These are phyloP conservation scores for Aphodius granarius DNA, from an alignment of 2,888 invertebrate genomes.

Conservation along the genomic window DNA sequence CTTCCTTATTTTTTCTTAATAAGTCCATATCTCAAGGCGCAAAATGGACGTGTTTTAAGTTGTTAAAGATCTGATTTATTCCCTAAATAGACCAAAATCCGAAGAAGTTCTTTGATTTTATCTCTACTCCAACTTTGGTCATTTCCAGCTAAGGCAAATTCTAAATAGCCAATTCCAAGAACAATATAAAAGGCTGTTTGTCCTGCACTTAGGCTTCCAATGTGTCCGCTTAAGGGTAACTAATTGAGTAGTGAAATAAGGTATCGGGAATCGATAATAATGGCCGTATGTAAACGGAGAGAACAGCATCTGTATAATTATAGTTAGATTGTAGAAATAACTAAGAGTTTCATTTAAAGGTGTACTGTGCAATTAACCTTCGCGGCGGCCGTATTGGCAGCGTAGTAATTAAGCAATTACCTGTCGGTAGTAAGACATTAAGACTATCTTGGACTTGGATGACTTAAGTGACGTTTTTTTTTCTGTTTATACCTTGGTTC, in stretches of 20 bases:
- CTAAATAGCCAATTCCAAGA: not conserved
- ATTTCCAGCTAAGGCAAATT: not conserved
- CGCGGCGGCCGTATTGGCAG: slow-evolving; percentile 16
- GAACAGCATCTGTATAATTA: slow-evolving; percentile 21
- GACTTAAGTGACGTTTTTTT: slow-evolving; percentile 3
- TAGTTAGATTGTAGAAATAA: slow-evolving; percentile 16
- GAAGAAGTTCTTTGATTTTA: not conserved
- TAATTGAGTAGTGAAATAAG: not conserved
- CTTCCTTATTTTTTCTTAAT: no score
- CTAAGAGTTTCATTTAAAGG: slow-evolving; percentile 22
- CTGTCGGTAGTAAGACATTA: slow-evolving; percentile 25
- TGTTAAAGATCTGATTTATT: not conserved
- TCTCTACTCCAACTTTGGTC: not conserved
- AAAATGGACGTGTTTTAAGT: no score
- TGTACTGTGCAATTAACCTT: slow-evolving; percentile 25
- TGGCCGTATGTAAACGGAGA: not conserved
- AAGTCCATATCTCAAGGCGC: no score
- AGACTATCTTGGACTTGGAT: slow-evolving; percentile 2
- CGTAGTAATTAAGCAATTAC: slow-evolving; percentile 20
- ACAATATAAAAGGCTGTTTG: not conserved
- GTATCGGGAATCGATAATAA: not conserved
- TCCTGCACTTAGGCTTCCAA: not conserved
- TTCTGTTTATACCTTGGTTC: not conserved
- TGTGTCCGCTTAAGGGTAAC: not conserved
- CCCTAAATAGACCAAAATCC: not conserved